Evolutionary conservation across 2,888 invertebrate species (phyloP), one percentile per base, ranked within the genome.

Genomic region (Dynastes tityus): DNA sequence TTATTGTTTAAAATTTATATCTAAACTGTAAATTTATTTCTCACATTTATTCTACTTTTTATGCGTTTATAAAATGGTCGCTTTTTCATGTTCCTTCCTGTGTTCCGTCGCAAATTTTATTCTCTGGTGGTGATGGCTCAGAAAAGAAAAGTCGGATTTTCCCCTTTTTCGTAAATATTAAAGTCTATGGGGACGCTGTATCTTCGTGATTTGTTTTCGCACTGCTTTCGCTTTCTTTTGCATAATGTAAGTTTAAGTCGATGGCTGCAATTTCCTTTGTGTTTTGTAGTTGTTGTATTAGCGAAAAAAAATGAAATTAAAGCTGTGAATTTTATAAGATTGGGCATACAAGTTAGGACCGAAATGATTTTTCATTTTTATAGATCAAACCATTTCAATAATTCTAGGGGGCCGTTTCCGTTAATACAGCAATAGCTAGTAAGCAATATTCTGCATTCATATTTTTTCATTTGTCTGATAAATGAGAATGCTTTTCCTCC

Each of bases 1-100:
- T 76, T 76, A 76, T 76, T 76, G 64, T 76, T 76, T 63, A 76
- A 64, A 76, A 76, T 76, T 63, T 76, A 76, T 76, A 65, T 53
- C 53, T 40, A 73, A 73, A 73, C 73, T 73, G 73, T 40, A 58
- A 73, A 73, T 73, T 73, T 73, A 71, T 37, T 71, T 71, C 71
- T 9, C 71, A 58, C 58, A 71, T 71, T 71, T 71, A 73, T 73
- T 58, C 58, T 58, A 40, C 37, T 73, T 73, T 73, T 73, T 73
- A 70, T 70, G 70, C 29, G 70, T 51, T 70, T 70, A 51, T 67
- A 49, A 68, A 68, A 49, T 27, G 51, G 37, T 16, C 40, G 37
- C 73, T 58, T 8, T 73, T 11, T 37, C 51, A 22, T 61, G 58
- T 37, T 70, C 51, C 22, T 70, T 70, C 70, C 70, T 27, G 53